Evolutionary conservation across 1,140 invertebrate genomes (phyloP).

Genomic region (Batillaria attramentaria): DNA sequence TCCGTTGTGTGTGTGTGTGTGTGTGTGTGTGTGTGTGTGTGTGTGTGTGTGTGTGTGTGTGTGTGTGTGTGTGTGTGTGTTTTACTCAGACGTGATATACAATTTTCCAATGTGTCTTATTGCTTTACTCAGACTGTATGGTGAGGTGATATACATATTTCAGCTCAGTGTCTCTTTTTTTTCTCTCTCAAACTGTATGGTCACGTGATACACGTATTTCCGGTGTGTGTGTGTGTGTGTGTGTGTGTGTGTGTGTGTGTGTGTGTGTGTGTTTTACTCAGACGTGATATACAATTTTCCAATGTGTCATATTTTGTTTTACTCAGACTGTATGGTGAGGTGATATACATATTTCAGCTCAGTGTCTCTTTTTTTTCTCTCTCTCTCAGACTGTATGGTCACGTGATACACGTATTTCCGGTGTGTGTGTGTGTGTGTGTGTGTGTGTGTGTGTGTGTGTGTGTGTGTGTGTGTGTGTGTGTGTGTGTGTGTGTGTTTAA

Average conservation of each 20-base stretch:
- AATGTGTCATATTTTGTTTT: not conserved
- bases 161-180: not conserved
- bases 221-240: not conserved
- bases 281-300: too few species aligned
- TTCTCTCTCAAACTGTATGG: not conserved
- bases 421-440: slow-evolving; percentile 12
- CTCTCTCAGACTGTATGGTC: not conserved
- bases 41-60: not conserved
- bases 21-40: not conserved
- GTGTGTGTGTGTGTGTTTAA: slow-evolving; percentile 3
- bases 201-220: not conserved
- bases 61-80: not conserved
- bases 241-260: not conserved
- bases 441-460: not conserved
- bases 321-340: not conserved
- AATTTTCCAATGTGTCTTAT: not conserved
- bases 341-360: too few species aligned
- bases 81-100: too few species aligned
- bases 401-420: not conserved
- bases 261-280: not conserved
- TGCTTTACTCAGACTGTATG: not conserved
- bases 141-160: not conserved
- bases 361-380: not conserved
- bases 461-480: not conserved
- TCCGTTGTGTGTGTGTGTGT: not conserved